Evolutionary conservation across 2,113 vertebrate genomes (phyloP), one percentile per base, ranked within the genome.

Genomic region (Eurypyga helias): DNA sequence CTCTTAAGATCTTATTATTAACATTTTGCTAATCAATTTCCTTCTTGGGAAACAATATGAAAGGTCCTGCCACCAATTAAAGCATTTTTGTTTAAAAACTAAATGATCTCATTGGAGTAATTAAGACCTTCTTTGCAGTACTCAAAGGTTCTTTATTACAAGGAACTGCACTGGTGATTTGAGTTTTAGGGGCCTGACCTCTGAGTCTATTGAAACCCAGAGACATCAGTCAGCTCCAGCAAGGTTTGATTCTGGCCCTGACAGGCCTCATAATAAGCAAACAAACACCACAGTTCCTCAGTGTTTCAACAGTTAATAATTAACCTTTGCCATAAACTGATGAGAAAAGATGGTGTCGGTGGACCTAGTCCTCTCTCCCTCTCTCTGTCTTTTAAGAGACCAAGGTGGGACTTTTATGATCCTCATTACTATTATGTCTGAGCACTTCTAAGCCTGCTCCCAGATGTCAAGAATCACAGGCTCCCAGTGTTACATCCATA

Each of bases 81-180:
- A 94, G 12, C 33, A 61, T 82, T 93, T 95, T 96, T 96, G 76
- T 95, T 96, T 87, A 89, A 96, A 96, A 95, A 38, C 16, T 13
- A 58, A 87, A 83, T 66, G 0, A 71, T 66, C 77, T 91, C 45
- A 23, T 23, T 79, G 81, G 45, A 82, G 83, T 82, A 96, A 94
- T 94, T 91, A 94, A 95, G 48, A 3, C 2, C 34, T 89, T 91
- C 69, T 77, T 93, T 60, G 60, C 21, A 46, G 55, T 66, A 62
- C 38, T 89, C 41, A 19, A 34, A 55, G 34, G 9, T 61, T 92
- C 64, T 58, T 94, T 84, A 93, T 78, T 75, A 52, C 24, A 16
- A 93, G 52, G 73, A 91, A 18, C 33, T 65, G 24, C 51, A 15
- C 57, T 24, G 29, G 29, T 61, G 58, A 84, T 87, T 96, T 93